phyloP scores from a whole-genome alignment of 2,113 vertebrate genomes.

The Mormyrus lacerda region DNA sequence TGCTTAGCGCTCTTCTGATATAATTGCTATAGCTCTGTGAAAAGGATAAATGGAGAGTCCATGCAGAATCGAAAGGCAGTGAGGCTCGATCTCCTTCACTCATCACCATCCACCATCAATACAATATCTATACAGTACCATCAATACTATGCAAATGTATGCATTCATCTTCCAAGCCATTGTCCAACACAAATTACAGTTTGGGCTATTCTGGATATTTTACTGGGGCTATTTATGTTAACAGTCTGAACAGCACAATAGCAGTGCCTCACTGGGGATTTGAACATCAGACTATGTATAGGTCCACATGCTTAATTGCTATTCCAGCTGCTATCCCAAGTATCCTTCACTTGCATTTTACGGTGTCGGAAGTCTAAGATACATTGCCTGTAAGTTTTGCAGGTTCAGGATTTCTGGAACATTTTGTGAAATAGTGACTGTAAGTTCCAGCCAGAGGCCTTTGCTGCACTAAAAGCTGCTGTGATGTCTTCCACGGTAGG shows the following conservation, averaged over 20 bases:
- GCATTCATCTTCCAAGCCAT: not conserved
- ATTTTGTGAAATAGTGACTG: not conserved
- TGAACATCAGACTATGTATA: not conserved
- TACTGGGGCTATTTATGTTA: not conserved
- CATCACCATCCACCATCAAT: not conserved
- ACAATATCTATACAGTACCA: not conserved
- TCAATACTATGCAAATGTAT: not conserved
- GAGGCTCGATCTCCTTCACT: not conserved
- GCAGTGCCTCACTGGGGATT: not conserved
- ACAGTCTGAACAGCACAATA: not conserved
- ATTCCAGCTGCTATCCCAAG: not conserved
- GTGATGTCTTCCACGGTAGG: conserved; percentile 24
- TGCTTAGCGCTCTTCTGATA: not conserved
- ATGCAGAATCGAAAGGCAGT: not conserved
- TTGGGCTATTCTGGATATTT: not conserved
- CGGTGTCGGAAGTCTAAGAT: not conserved
- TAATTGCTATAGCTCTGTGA: not conserved
- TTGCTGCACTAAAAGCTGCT: not conserved
- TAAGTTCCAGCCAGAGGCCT: not conserved
- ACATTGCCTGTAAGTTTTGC: conserved; percentile 1
- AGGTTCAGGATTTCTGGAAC: not conserved
- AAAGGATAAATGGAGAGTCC: not conserved
- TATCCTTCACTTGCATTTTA: not conserved
- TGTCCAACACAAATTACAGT: not conserved
- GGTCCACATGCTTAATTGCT: not conserved